Evolutionary conservation across 1,140 invertebrate species (phyloP).

Genomic region (Aphelinus atriplicis): DNA sequence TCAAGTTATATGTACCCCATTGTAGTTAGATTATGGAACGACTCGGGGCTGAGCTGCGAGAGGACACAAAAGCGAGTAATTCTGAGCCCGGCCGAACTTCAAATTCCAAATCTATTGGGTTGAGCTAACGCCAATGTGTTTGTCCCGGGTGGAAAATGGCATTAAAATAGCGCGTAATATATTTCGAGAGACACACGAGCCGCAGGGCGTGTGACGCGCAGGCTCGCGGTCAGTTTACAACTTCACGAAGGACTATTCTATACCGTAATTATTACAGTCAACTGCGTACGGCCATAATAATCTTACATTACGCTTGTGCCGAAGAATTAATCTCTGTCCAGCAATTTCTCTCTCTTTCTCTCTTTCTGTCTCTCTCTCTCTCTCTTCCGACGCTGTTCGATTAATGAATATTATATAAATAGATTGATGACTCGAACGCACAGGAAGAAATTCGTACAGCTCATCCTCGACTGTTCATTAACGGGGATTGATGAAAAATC

Average conservation of each 20-base stretch:
- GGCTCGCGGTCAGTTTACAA: background rate
- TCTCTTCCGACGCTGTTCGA: background rate
- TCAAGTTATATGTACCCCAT: no score
- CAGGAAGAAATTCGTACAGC: no score
- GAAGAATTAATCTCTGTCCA: background rate
- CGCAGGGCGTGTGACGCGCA: no score
- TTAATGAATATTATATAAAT: background rate
- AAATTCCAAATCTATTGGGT: slow-evolving; percentile 16
- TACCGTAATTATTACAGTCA: slow-evolving; percentile 1
- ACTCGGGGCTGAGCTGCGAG: no score
- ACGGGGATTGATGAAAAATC: no score
- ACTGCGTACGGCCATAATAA: background rate
- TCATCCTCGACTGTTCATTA: no score
- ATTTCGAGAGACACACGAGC: background rate
- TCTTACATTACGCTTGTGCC: background rate
- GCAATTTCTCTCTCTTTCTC: background rate
- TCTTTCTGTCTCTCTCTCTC: no score
- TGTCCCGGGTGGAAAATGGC: slow-evolving; percentile 10
- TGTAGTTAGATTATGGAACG: no score
- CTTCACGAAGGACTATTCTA: slow-evolving; percentile 15
- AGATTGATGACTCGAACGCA: background rate
- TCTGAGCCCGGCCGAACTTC: background rate
- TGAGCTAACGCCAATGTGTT: background rate
- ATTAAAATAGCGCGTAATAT: slow-evolving; percentile 4
- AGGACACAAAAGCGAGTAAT: background rate